These are phyloP conservation scores for Embiotoca jacksoni DNA, from an alignment of 2,113 vertebrate species.

Conservation along the genomic window DNA sequence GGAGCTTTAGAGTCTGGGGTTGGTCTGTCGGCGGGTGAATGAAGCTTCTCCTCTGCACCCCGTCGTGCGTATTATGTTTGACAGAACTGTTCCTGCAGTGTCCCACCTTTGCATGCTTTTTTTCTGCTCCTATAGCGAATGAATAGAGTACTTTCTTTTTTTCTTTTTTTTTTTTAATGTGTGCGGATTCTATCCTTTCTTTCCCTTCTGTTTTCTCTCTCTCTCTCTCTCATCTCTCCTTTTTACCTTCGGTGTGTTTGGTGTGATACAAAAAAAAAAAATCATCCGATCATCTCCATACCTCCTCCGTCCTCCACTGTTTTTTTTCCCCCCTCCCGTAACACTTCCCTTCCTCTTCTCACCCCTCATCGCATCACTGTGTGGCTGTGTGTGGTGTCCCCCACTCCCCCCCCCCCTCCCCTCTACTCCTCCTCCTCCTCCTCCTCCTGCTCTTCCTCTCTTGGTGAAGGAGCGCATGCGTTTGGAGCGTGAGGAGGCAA, in stretches of 20 bases:
- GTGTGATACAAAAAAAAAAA: slow-evolving; percentile 46
- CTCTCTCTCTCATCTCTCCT: slow-evolving; percentile 47
- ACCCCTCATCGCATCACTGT: slow-evolving; percentile 56
- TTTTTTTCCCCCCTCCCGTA: slow-evolving; percentile 3
- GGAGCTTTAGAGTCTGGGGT: slow-evolving; percentile 40
- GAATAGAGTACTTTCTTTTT: slow-evolving; percentile 64
- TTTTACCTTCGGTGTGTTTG: slow-evolving; percentile 65
- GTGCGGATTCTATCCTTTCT: slow-evolving; percentile 82
- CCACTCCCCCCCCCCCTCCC: slow-evolving; percentile 26
- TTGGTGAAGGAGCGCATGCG: slow-evolving; percentile 90
- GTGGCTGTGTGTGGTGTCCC: slow-evolving; percentile 66
- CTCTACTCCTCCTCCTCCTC: slow-evolving; percentile 33
- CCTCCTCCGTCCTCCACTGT: slow-evolving; percentile 14
- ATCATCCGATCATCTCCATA: slow-evolving; percentile 67
- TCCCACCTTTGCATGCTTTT: slow-evolving; percentile 75
- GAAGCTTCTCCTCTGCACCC: slow-evolving; percentile 61
- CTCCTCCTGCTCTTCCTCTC: slow-evolving; percentile 57
- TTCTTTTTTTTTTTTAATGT: slow-evolving; percentile 63
- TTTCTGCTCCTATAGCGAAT: slow-evolving; percentile 74
- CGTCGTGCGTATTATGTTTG: slow-evolving; percentile 54
- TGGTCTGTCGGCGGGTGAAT: slow-evolving; percentile 58
- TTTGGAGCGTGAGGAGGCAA: slow-evolving; percentile 91
- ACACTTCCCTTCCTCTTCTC: slow-evolving; percentile 17
- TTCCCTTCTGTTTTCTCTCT: slow-evolving; percentile 35
- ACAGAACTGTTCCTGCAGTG: slow-evolving; percentile 60